Evolutionary conservation across 2,888 invertebrate genomes (phyloP).

Genomic region (Hipparchia semele): DNA sequence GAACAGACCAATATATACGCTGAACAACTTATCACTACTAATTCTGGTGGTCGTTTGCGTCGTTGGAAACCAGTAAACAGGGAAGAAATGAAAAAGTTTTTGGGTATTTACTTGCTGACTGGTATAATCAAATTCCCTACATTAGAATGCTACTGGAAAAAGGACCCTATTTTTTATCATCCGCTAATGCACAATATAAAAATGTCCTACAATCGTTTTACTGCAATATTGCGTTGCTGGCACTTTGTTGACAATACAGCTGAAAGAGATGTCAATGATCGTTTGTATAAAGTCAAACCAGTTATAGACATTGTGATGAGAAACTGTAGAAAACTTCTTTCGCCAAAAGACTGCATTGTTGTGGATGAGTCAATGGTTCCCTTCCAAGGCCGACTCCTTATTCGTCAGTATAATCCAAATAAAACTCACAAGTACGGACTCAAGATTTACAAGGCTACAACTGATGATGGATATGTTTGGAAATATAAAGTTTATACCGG

Average conservation of each 20-base stretch:
- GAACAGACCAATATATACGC: neutral
- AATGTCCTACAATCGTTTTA: slow-evolving; percentile 42
- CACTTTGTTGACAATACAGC: slow-evolving; percentile 40
- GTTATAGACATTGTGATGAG: slow-evolving; percentile 37
- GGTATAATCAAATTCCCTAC: slow-evolving; percentile 31
- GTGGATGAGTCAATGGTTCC: neutral
- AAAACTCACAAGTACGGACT: neutral
- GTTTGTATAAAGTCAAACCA: slow-evolving; percentile 41
- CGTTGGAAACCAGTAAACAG: neutral
- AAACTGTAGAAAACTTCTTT: slow-evolving; percentile 33
- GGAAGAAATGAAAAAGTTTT: neutral
- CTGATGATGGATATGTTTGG: neutral
- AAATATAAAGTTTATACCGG: neutral
- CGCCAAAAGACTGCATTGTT: neutral
- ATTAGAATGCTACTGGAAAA: slow-evolving; percentile 40
- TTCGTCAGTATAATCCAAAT: neutral
- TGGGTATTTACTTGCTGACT: neutral
- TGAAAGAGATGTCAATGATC: slow-evolving; percentile 31
- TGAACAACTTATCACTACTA: neutral
- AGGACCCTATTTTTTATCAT: slow-evolving; percentile 35
- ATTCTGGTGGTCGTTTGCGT: neutral
- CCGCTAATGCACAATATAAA: slow-evolving; percentile 38
- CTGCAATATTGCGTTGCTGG: slow-evolving; percentile 39
- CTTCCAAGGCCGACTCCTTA: neutral
- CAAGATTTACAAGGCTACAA: neutral